Percentiles rank a stretch among this genome's conserved stretches.
These are phyloP conservation scores for Rhinichthys klamathensis DNA, from an alignment of 2,113 vertebrate genomes.

Conservation along the genomic window DNA sequence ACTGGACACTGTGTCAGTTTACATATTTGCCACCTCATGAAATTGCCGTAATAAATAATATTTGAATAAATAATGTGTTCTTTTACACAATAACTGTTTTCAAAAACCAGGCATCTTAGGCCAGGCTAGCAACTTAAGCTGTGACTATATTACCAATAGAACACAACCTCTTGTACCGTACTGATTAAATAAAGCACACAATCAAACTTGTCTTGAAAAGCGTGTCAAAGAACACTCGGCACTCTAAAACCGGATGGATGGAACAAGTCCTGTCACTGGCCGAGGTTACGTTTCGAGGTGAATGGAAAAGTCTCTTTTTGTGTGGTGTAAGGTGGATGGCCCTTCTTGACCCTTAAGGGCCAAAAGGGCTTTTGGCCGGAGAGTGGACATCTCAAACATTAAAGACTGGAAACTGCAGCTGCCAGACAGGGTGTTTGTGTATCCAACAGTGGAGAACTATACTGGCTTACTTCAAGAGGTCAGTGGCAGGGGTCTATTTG, in stretches of 20 bases:
- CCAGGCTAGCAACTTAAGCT: background rate
- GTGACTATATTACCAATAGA: background rate
- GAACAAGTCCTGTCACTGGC: slow-evolving; percentile 27
- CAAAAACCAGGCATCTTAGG: background rate
- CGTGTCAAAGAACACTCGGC: slow-evolving; percentile 3
- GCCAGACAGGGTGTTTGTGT: slow-evolving; percentile 41
- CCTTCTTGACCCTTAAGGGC: slow-evolving; percentile 20
- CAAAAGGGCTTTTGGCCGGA: slow-evolving; percentile 31
- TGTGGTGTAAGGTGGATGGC: slow-evolving; percentile 39
- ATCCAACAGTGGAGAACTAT: slow-evolving; percentile 38
- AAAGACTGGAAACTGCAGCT: slow-evolving; percentile 52
- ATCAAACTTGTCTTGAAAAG: background rate
- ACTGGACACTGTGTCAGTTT: background rate
- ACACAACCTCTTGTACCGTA: background rate
- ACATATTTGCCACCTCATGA: background rate
- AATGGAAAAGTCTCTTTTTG: slow-evolving; percentile 53
- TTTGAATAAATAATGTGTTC: background rate
- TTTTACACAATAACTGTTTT: background rate
- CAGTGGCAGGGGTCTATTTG: slow-evolving; percentile 40
- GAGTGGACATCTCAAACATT: slow-evolving; percentile 54
- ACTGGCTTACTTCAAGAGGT: slow-evolving; percentile 40
- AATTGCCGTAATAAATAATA: background rate
- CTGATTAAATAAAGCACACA: background rate
- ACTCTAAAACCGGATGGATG: slow-evolving; percentile 39
- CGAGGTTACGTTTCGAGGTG: slow-evolving; percentile 46